These are phyloP conservation scores for Diorhabda elongata DNA, from an alignment of 1,140 invertebrate species.

Conservation along the genomic window DNA sequence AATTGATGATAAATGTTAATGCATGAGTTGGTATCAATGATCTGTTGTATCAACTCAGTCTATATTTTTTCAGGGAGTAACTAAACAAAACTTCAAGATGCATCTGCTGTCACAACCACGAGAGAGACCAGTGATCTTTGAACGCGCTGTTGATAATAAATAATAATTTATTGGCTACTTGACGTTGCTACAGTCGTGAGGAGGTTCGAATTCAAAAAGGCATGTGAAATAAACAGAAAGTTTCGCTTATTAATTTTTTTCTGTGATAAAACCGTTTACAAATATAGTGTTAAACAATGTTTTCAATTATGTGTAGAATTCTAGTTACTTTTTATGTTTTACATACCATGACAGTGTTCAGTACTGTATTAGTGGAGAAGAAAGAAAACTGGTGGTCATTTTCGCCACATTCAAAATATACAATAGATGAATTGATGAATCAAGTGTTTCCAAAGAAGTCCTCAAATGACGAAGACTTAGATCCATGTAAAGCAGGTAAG, in stretches of 20 bases:
- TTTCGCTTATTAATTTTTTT: constrained; percentile 2
- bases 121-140: constrained; percentile 29
- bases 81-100: constrained; percentile 10
- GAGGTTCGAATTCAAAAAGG: constrained; percentile 9
- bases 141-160: constrained; percentile 23
- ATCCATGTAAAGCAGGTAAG: constrained; percentile 78
- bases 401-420: constrained; percentile 52
- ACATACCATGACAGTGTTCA: constrained; percentile 13
- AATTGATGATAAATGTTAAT: constrained; percentile 8
- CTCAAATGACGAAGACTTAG: constrained; percentile 73
- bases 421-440: constrained; percentile 64
- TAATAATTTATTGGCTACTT: constrained; percentile 19
- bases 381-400: background rate
- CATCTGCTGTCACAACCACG: constrained; percentile 11
- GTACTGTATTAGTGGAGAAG: constrained; percentile 15
- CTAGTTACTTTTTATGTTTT: constrained; percentile 11
- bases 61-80: constrained; percentile 14
- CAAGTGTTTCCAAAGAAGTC: constrained; percentile 61
- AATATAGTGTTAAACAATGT: background rate
- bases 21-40: constrained; percentile 14
- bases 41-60: constrained; percentile 7
- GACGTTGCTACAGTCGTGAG: background rate
- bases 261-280: background rate
- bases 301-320: background rate
- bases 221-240: background rate